Evolutionary conservation across 2,888 invertebrate species (phyloP).

Genomic region (Mylabris sibirica): DNA sequence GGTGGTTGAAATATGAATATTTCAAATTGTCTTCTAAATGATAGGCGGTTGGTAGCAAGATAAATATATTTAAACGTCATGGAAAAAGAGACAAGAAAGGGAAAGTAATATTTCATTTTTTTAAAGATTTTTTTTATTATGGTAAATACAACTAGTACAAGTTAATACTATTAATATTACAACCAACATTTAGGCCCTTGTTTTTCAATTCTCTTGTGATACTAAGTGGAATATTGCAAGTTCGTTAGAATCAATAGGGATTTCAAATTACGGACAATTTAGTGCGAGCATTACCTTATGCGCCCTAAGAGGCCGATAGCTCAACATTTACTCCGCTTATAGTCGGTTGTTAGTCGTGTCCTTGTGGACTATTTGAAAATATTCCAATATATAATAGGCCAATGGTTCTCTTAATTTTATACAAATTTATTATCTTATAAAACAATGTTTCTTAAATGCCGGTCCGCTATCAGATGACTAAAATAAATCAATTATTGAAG

Average conservation of each 20-base stretch:
- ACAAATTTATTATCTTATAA: neutral
- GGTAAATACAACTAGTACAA: too few relatives aligned
- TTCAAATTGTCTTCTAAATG: slow-evolving; percentile 26
- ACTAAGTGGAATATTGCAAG: slow-evolving; percentile 26
- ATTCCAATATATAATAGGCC: slow-evolving; percentile 44
- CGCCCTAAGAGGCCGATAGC: slow-evolving; percentile 55
- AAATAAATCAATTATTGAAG: too few relatives aligned
- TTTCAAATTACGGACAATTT: slow-evolving; percentile 56
- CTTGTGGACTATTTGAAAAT: slow-evolving; percentile 46
- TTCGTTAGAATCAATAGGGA: slow-evolving; percentile 38
- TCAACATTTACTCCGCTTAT: slow-evolving; percentile 48
- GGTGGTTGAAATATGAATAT: slow-evolving; percentile 26
- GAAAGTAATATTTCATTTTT: slow-evolving; percentile 27
- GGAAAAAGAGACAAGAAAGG: slow-evolving; percentile 33
- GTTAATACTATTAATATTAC: neutral
- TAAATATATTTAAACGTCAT: slow-evolving; percentile 31
- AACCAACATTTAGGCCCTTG: neutral
- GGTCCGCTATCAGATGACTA: too few relatives aligned
- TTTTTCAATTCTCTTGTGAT: slow-evolving; percentile 22
- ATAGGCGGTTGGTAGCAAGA: slow-evolving; percentile 24
- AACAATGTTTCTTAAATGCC: neutral
- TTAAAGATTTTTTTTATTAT: neutral
- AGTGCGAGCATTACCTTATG: slow-evolving; percentile 52
- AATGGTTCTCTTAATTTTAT: neutral
- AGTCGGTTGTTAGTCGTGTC: slow-evolving; percentile 19